phyloP scores from a whole-genome alignment of 2,797 vertebrate genomes.

The Paedocypris micromegethes region DNA sequence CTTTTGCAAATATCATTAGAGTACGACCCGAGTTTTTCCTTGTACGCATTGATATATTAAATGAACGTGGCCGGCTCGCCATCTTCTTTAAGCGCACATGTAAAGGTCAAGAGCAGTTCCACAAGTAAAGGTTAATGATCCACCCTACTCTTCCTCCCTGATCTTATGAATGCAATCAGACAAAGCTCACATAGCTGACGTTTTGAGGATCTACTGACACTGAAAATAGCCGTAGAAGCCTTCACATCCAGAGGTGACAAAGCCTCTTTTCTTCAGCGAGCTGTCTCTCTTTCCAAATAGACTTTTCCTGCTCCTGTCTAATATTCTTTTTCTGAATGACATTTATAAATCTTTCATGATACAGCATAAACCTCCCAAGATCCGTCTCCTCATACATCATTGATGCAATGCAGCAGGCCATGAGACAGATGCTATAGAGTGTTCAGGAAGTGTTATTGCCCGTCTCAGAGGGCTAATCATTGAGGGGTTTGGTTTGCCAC shows the following conservation, averaged over 20 bases:
- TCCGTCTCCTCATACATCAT: constrained; percentile 45
- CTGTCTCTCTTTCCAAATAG: constrained; percentile 18
- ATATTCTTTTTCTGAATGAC: constrained; percentile 43
- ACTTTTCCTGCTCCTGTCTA: constrained; percentile 22
- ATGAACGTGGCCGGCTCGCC: constrained; percentile 30
- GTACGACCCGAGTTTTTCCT: constrained; percentile 18
- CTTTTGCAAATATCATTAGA: constrained; percentile 34
- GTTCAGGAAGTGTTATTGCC: constrained; percentile 42
- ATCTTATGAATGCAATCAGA: constrained; percentile 24
- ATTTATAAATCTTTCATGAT: constrained; percentile 51
- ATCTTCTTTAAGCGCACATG: constrained; percentile 21
- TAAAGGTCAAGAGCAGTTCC: constrained; percentile 35
- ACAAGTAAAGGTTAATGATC: constrained; percentile 37
- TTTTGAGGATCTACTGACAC: constrained; percentile 3
- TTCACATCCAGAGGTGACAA: constrained; percentile 20
- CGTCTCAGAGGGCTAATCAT: constrained; percentile 42
- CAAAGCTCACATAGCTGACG: constrained; percentile 8
- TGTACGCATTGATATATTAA: constrained; percentile 31
- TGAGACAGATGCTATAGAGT: constrained; percentile 43
- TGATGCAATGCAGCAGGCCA: constrained; percentile 42
- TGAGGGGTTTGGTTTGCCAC: constrained; percentile 32
- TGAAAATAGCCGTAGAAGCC: constrained; percentile 2
- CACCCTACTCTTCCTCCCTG: constrained; percentile 8
- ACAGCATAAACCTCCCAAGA: constrained; percentile 39
- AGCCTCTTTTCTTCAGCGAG: constrained; percentile 4